phyloP scores from a whole-genome alignment of 2,888 invertebrate genomes.

The Heteropelma amictum region DNA sequence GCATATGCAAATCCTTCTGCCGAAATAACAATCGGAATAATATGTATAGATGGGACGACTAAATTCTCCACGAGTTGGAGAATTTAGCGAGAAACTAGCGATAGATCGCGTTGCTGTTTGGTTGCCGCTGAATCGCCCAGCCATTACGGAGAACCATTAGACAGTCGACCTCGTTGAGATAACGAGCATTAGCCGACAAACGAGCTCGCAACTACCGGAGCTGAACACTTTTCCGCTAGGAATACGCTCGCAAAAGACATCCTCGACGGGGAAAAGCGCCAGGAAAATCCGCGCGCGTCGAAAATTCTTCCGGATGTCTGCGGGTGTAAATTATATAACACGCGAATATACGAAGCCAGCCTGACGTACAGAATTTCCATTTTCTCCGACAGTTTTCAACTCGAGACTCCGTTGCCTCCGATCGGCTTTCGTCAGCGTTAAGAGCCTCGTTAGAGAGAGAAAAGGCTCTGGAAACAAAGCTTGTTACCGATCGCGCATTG shows the following conservation, averaged over 20 bases:
- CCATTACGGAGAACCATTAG: conserved; percentile 77
- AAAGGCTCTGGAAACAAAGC: too few relatives aligned
- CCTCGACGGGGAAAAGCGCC: conserved; percentile 24
- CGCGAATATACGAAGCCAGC: conserved; percentile 46
- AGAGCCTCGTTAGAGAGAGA: too few relatives aligned
- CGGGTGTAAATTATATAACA: neutral
- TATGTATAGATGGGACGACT: conserved; percentile 63
- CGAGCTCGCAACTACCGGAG: conserved; percentile 65
- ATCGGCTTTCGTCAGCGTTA: too few relatives aligned
- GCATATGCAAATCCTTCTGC: conserved; percentile 57
- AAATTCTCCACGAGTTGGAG: conserved; percentile 7
- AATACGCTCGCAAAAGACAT: conserved; percentile 55
- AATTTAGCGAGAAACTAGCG: conserved; percentile 73
- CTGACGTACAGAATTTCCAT: conserved; percentile 46
- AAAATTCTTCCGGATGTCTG: conserved; percentile 37
- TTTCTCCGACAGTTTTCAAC: too few relatives aligned
- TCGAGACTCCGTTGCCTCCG: too few relatives aligned
- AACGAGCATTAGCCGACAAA: conserved; percentile 75
- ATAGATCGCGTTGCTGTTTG: conserved; percentile 71
- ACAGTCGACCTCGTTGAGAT: conserved; percentile 77
- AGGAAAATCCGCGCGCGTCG: conserved; percentile 29
- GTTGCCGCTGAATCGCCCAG: conserved; percentile 53
- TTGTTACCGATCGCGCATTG: too few relatives aligned
- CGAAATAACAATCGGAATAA: conserved; percentile 74
- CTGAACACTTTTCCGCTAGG: conserved; percentile 59